A percentile compares a stretch with the other conserved stretches of the same genome.
Evolutionary conservation across 2,797 vertebrate species (phyloP).

Genomic region (Mus spretus): DNA sequence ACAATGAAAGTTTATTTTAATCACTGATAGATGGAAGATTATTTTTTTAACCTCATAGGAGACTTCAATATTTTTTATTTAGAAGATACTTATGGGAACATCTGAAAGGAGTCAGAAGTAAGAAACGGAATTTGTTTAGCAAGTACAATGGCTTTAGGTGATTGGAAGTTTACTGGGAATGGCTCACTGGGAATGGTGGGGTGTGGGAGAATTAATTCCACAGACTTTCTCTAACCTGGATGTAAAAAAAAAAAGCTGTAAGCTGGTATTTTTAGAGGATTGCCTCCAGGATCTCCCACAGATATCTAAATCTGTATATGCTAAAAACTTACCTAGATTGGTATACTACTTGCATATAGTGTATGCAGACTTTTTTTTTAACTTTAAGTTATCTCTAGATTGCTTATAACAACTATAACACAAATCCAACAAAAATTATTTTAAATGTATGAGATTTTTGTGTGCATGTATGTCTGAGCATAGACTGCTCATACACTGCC

Average conservation of each 20-base stretch:
- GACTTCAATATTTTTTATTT: constrained; percentile 44
- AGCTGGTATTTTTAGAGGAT: background rate
- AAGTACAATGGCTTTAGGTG: background rate
- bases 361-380: background rate
- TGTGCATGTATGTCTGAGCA: background rate
- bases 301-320: background rate
- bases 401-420: background rate
- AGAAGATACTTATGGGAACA: background rate
- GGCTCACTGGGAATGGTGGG: background rate
- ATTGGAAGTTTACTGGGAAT: background rate
- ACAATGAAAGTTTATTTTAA: constrained; percentile 6
- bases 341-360: background rate
- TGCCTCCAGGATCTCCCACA: background rate
- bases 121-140: background rate
- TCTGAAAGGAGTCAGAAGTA: background rate
- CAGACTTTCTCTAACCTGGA: background rate
- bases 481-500: background rate
- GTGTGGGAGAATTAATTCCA: background rate
- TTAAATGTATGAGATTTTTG: background rate
- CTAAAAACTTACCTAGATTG: background rate
- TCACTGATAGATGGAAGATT: constrained; percentile 13
- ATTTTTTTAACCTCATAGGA: background rate
- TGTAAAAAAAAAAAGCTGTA: background rate
- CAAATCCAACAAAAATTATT: background rate
- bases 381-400: background rate